Evolutionary conservation across 2,113 vertebrate species (phyloP), one percentile per base, ranked within the genome.

Genomic region (Peromyscus maniculatus): DNA sequence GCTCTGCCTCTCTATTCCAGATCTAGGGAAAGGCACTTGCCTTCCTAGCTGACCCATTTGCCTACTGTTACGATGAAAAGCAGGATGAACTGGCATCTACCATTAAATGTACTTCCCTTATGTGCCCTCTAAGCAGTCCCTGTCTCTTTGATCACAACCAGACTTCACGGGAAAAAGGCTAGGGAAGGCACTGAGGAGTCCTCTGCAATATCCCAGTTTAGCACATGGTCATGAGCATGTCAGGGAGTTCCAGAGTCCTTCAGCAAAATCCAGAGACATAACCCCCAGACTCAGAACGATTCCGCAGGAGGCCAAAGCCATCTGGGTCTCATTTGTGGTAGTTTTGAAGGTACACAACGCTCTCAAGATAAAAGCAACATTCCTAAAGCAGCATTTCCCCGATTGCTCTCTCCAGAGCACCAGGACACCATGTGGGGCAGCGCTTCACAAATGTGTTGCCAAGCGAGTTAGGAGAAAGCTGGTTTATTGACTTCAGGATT

Each of bases 281-380:
- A 83, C 39, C 39, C 79, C 74, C 62, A 7, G 64, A 72, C 66
- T 86, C 55, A 33, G 83, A 94, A 36, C 0, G 6, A 82, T 80
- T 57, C 49, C 52, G 17, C n/a, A 80, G 57, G 66, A 88, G 57
- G 71, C 67, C 55, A 80, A 69, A 28, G 43, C 59, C 93, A 71
- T 69, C 96, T 89, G 87, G 93, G 49, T 89, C 36, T 71, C 83
- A 57, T 91, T 55, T 78, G 82, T 71, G 67, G 59, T 89, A 5
- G 31, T 93, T 97, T 91, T 84, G 91, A 97, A 96, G 96, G 62
- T 77, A 33, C 28, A 52, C 52, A 24, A 72, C 5, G 16, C 64
- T 87, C 55, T 82, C 49, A 46, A 91, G 91, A 93, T 93, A 84
- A 94, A 96, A 93, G 93, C 69, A 72, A 90, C 64, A 36, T 19